Evolutionary conservation across 2,797 vertebrate species (phyloP), one percentile per base, ranked within the genome.

Genomic region (Distichodus sexfasciatus): DNA sequence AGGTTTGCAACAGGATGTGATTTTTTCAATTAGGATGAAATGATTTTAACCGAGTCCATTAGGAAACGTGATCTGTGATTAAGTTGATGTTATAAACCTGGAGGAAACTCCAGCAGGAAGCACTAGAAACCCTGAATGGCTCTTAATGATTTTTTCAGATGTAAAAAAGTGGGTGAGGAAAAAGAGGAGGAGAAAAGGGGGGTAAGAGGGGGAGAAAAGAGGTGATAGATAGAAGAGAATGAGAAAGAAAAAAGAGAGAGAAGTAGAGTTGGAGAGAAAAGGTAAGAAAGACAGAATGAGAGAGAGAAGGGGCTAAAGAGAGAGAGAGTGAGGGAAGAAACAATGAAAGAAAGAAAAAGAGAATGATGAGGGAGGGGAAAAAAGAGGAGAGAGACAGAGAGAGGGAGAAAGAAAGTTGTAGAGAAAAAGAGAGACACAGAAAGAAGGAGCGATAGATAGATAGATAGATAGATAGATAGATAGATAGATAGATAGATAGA

Each of bases 341-440:
- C 15, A 12, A 61, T 17, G 35, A 38, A 14, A 35, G 12, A 40
- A 12, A 46, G 21, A 14, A 55, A 15, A 19, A 26, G 14, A 47
- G 51, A 64, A 24, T 40, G 26, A 21, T 11, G 28, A 69, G 59
- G 47, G 23, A 38, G 55, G 36, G 46, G 12, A 69, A 46, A 76
- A 9, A 35, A 14, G 12, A 11, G 2, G 5, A 5, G 50, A 19
- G 31, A 14, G 50, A 53, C 21, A 7, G 12, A 12, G 17, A n/a
- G 70, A 76, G 72, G 62, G 44, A 62, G 71, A 63, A 73, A 48
- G 46, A 47, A 48, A 40, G 59, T 76, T 23, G 75, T 19, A 12
- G 78, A 77, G 65, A 76, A 78, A 78, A 0, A 81, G 11, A 12
- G 19, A 71, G 19, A 2, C 19, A 75, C 40, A 44, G 15, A 43